These are phyloP conservation scores for Harmothoe impar DNA, from an alignment of 2,888 invertebrate genomes.

Conservation along the genomic window DNA sequence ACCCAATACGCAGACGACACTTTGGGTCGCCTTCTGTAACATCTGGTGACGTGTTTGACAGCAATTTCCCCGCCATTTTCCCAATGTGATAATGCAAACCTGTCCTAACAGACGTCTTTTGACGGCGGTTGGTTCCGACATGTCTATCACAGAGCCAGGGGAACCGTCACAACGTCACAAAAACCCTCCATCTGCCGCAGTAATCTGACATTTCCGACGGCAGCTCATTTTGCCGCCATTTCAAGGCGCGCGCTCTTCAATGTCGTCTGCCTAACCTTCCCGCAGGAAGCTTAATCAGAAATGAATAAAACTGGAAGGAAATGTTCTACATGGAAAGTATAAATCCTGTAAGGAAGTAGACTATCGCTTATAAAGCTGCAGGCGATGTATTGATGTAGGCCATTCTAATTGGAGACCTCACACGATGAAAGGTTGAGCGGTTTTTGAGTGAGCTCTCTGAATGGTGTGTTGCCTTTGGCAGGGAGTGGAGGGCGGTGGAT, in stretches of 20 bases:
- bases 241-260: neutral
- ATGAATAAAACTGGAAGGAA: no score
- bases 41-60: neutral
- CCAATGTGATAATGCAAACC: neutral
- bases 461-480: no score
- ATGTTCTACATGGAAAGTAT: no score
- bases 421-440: no score
- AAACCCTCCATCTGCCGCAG: no score
- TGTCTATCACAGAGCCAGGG: neutral
- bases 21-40: neutral
- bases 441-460: no score
- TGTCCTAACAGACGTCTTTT: neutral
- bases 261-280: slow-evolving; percentile 11
- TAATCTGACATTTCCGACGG: neutral
- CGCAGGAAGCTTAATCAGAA: neutral
- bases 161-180: neutral
- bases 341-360: no score
- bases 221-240: slow-evolving; percentile 17
- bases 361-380: no score
- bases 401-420: no score
- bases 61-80: neutral
- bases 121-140: neutral
- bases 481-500: no score
- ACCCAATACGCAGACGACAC: no score
- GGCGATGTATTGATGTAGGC: no score